Evolutionary conservation across 2,797 vertebrate species (phyloP).

Genomic region (Antennarius maculatus): DNA sequence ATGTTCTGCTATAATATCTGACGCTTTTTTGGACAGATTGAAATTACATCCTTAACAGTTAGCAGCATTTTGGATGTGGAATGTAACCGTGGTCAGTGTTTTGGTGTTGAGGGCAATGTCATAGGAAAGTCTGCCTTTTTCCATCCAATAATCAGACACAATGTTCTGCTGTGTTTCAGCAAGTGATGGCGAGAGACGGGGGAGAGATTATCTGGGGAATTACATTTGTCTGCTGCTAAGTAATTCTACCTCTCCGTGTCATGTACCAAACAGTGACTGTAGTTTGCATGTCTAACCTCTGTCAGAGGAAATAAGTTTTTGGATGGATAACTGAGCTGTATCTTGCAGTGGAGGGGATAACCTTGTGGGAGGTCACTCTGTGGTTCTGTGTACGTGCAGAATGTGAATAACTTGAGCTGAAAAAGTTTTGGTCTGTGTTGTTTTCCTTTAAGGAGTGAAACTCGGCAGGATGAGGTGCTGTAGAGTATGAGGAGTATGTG

Average conservation of each 20-base stretch:
- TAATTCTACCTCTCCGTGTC: conserved; percentile 61
- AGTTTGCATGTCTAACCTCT: conserved; percentile 43
- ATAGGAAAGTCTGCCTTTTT: conserved; percentile 50
- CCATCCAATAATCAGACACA: conserved; percentile 50
- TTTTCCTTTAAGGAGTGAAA: conserved; percentile 69
- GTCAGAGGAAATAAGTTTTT: conserved; percentile 23
- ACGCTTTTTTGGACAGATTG: conserved; percentile 26
- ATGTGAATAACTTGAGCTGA: conserved; percentile 56
- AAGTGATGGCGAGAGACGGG: conserved; percentile 42
- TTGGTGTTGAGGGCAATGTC: conserved; percentile 44
- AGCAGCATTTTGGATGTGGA: conserved; percentile 33
- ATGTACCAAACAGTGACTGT: conserved; percentile 48
- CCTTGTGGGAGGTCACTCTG: conserved; percentile 62
- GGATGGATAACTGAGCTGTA: conserved; percentile 29
- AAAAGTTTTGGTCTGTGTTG: conserved; percentile 47
- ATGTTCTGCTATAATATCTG: conserved; percentile 33
- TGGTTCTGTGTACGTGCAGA: conserved; percentile 69
- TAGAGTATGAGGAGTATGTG: conserved; percentile 27
- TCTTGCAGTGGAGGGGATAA: conserved; percentile 35
- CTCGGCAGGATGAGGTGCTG: conserved; percentile 45
- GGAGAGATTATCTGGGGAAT: conserved; percentile 39
- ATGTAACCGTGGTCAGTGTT: conserved; percentile 48
- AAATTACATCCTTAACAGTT: conserved; percentile 27
- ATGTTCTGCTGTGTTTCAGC: conserved; percentile 60
- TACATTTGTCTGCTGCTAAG: conserved; percentile 45